These are phyloP conservation scores for Diadromus collaris DNA, from an alignment of 2,888 invertebrate genomes.

Conservation along the genomic window DNA sequence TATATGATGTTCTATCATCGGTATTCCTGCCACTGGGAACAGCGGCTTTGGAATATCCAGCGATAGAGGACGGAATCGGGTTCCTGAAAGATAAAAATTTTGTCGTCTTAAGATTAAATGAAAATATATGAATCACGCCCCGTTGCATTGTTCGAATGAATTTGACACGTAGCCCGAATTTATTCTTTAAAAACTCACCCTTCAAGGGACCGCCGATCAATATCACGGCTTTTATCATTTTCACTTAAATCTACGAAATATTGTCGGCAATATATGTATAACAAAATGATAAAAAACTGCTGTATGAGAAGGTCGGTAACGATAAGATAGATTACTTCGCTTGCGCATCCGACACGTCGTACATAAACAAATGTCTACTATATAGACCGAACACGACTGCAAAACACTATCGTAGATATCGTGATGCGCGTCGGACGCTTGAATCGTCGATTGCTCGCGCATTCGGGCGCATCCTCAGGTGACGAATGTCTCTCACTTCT, in stretches of 20 bases:
- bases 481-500: neutral
- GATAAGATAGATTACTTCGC: slow-evolving; percentile 32
- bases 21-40: slow-evolving; percentile 98
- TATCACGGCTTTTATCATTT: slow-evolving; percentile 92
- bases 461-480: neutral
- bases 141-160: no score
- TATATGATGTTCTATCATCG: slow-evolving; percentile 98
- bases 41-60: slow-evolving; percentile 98
- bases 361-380: slow-evolving; percentile 36
- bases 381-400: neutral
- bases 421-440: slow-evolving; percentile 8
- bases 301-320: neutral
- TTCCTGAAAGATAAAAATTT: slow-evolving; percentile 84
- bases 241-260: slow-evolving; percentile 1
- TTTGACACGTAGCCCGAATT: no score
- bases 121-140: no score
- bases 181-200: slow-evolving; percentile 82
- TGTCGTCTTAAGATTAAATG: neutral
- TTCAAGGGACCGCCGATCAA: slow-evolving; percentile 97
- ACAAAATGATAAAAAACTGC: neutral
- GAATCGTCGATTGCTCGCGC: neutral
- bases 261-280: neutral
- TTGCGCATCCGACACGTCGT: slow-evolving; percentile 47
- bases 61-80: slow-evolving; percentile 97
- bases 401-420: neutral